These are phyloP conservation scores for Pardalotus punctatus DNA, from an alignment of 2,113 vertebrate genomes.

Conservation along the genomic window DNA sequence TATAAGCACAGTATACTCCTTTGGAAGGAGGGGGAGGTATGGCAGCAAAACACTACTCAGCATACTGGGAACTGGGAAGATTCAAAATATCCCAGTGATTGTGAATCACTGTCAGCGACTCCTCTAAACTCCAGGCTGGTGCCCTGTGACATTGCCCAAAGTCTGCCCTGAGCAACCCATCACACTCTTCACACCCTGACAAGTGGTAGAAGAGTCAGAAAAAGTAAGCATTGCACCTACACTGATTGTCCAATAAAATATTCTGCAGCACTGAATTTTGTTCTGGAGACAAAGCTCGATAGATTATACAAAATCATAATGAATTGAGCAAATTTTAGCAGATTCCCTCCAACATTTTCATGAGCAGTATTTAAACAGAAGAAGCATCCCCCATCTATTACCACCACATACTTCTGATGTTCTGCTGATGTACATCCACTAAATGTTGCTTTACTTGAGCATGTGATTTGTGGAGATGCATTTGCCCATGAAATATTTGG, in stretches of 20 bases:
- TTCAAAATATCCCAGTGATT: background rate
- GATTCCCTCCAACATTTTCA: slow-evolving; percentile 54
- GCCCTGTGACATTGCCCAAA: background rate
- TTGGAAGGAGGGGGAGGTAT: background rate
- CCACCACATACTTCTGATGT: background rate
- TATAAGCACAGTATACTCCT: background rate
- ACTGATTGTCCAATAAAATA: background rate
- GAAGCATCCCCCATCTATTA: background rate
- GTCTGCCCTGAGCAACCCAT: background rate
- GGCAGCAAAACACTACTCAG: background rate
- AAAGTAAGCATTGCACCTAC: background rate
- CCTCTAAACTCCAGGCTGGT: background rate
- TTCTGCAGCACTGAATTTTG: background rate
- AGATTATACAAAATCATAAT: slow-evolving; percentile 45
- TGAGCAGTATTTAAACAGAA: slow-evolving; percentile 63
- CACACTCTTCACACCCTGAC: background rate
- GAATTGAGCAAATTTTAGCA: slow-evolving; percentile 68
- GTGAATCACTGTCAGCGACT: background rate
- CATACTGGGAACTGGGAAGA: background rate
- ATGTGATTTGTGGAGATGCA: background rate
- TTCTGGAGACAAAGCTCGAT: background rate
- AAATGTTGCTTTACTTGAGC: background rate
- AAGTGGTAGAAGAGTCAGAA: background rate
- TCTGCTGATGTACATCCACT: background rate
- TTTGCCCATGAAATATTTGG: background rate